Base-by-base conservation (phyloP, 2,888 invertebrate genomes). In the Petrophora chlorosata region DNA sequence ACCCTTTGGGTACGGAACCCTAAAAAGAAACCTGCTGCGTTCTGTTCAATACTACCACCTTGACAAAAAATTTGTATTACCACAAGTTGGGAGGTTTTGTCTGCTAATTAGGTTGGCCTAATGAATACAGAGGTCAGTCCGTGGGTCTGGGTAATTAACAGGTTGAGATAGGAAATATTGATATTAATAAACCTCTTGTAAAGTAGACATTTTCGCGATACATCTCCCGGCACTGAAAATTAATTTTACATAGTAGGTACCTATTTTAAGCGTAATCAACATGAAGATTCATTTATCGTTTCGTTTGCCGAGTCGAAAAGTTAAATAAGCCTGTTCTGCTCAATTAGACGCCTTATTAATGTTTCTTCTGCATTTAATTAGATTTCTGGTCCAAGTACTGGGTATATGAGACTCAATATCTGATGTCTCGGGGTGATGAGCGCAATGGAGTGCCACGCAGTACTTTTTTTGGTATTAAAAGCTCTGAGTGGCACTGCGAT, bases 131-230 rank as follows among this genome's bases (percentile, higher is more conserved):
- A 50, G 76, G 76, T 77, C 82, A 76, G 81, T 77, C 79, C 77
- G 73, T 79, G 85, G 82, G 79, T 82, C 80, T 77, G 76, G 76
- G 71, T 83, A 86, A 87, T 86, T 85, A 86, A 83, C 81, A 80
- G 74, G 81, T 74, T 33, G 73, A 85, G 82, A 83, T 83, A 80
- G 76, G 79, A 83, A 82, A 82, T 85, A 85, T 87, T 87, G 87
- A 87, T 85, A 88, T 85, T 85, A 85, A 86, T 86, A 84, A 85
- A 79, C 60, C 61, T 50, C 65, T 64, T 70, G 67, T 29, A 29
- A 33, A 23, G n/a, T n/a, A n/a, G n/a, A n/a, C n/a, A n/a, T 22
- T 10, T 9, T 17, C 9, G 9, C 16, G 22, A 41, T 34, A 23
- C 5, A 23, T 34, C 19, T n/a, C 19, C 65, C 70, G 65, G 46